phyloP scores from a whole-genome alignment of 2,888 invertebrate genomes.

The Nasonovia ribisnigri region DNA sequence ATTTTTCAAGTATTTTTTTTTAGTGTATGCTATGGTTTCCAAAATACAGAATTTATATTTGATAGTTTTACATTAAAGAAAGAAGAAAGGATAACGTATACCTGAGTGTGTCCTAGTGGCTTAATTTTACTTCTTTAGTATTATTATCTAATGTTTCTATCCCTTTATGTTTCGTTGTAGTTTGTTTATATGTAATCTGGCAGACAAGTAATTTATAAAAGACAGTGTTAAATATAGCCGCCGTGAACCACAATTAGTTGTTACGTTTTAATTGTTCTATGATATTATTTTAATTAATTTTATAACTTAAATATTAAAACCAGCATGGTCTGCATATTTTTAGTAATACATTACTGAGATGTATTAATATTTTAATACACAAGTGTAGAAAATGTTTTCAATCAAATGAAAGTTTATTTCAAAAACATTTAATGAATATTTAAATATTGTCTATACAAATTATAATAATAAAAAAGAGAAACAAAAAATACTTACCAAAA shows the following conservation, averaged over 20 bases:
- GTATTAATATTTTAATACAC: background rate
- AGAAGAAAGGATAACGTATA: background rate
- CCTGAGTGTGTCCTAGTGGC: background rate
- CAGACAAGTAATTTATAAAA: background rate
- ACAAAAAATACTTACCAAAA: conserved; percentile 59
- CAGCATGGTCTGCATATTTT: background rate
- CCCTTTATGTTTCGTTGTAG: background rate
- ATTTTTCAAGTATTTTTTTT: background rate
- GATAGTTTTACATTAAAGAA: background rate
- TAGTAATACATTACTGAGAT: background rate
- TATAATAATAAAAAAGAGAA: background rate
- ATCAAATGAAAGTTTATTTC: background rate
- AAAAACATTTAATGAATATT: background rate
- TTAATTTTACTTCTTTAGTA: background rate
- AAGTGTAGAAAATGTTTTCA: background rate
- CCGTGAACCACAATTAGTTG: background rate
- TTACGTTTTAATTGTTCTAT: background rate
- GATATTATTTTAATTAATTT: background rate
- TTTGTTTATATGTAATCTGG: background rate
- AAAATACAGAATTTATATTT: background rate
- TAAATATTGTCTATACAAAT: background rate
- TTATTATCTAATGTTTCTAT: background rate
- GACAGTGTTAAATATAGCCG: background rate
- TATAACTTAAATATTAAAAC: background rate
- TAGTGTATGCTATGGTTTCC: background rate